phyloP scores from a whole-genome alignment of 1,140 invertebrate genomes.

The Chironomus tepperi region DNA sequence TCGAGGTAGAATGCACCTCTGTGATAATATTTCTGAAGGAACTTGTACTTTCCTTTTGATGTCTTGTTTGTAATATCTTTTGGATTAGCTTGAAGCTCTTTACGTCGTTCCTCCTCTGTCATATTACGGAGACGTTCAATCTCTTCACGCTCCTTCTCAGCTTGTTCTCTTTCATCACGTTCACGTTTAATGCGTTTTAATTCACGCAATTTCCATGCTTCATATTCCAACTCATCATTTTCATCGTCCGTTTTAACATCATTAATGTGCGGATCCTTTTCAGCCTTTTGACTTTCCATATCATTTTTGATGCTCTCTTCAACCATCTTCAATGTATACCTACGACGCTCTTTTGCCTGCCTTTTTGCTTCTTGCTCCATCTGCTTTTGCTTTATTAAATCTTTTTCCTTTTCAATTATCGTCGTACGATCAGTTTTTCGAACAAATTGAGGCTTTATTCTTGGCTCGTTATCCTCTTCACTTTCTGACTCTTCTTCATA shows the following conservation, averaged over 20 bases:
- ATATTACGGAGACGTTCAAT: constrained; percentile 86
- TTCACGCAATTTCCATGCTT: constrained; percentile 95
- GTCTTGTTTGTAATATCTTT: constrained; percentile 91
- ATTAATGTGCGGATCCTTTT: constrained; percentile 62
- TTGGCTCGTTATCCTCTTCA: constrained; percentile 55
- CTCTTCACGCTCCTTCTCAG: constrained; percentile 80
- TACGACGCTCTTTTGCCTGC: constrained; percentile 70
- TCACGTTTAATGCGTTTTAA: constrained; percentile 92
- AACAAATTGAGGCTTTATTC: constrained; percentile 96
- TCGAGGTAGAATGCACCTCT: constrained; percentile 97
- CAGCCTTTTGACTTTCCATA: constrained; percentile 43
- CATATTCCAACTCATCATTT: constrained; percentile 96
- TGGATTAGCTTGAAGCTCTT: constrained; percentile 86
- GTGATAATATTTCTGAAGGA: constrained; percentile 99
- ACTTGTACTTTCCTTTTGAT: constrained; percentile 98
- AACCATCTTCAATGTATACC: constrained; percentile 81
- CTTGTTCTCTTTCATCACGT: constrained; percentile 85
- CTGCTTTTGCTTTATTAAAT: constrained; percentile 76
- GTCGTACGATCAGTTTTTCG: constrained; percentile 90
- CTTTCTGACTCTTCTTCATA: constrained; percentile 64
- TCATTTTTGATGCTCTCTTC: constrained; percentile 82
- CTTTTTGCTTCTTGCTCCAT: constrained; percentile 67
- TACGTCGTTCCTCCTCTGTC: constrained; percentile 91
- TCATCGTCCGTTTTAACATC: constrained; percentile 96
- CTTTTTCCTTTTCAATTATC: constrained; percentile 87